Conservation (phyloP, 64 coral and sea anemone genomes). For the Actinia equina region DNA sequence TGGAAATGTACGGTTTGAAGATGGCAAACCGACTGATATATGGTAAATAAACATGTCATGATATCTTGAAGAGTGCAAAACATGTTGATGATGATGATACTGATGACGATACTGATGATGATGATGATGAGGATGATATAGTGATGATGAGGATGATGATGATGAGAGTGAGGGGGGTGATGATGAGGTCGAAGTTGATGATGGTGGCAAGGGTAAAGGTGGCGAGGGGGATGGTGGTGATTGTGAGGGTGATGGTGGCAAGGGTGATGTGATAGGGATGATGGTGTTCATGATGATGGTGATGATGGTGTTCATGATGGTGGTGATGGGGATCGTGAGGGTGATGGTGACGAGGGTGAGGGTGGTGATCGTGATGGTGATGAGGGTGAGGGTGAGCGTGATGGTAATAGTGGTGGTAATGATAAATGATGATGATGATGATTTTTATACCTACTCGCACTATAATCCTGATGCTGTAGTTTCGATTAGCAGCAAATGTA, state of each 20-base stretch:
- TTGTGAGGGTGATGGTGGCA: background rate
- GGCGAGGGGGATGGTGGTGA: background rate
- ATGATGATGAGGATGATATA: too few relatives aligned
- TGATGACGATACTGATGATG: too few relatives aligned
- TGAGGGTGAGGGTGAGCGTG: background rate
- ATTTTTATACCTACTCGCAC: too few relatives aligned
- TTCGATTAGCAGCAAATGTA: too few relatives aligned
- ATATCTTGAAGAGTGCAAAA: background rate
- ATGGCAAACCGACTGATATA: constrained; percentile 73
- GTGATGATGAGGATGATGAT: too few relatives aligned
- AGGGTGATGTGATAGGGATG: background rate
- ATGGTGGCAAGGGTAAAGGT: too few relatives aligned
- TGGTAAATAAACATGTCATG: constrained; percentile 34
- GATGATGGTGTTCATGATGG: background rate
- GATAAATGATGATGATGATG: too few relatives aligned
- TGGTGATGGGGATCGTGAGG: background rate
- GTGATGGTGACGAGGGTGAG: background rate
- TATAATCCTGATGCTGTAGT: too few relatives aligned
- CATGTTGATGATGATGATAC: background rate
- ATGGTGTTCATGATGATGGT: background rate
- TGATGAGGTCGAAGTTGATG: background rate
- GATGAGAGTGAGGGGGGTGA: too few relatives aligned
- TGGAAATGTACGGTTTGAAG: constrained; percentile 95
- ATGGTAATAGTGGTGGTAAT: too few relatives aligned
- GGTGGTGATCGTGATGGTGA: background rate